phyloP scores from a whole-genome alignment of 1,140 invertebrate species.

The Schlechtendalia chinensis region DNA sequence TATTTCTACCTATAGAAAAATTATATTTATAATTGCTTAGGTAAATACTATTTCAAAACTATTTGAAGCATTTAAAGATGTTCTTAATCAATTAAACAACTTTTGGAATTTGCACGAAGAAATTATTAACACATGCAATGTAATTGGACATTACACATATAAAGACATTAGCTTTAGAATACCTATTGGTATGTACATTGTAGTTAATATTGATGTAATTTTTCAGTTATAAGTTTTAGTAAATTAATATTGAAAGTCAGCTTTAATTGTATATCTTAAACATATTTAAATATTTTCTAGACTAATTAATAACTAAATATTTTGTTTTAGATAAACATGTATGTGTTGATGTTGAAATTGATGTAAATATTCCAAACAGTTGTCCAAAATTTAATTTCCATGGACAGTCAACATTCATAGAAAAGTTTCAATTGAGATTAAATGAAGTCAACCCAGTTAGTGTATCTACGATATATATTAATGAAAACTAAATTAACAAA shows the following conservation, averaged over 20 bases:
- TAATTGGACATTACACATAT: constrained; percentile 20
- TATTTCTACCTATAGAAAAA: not conserved
- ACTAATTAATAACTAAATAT: not conserved
- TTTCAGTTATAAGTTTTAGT: not conserved
- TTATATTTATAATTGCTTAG: not conserved
- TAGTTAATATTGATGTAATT: not conserved
- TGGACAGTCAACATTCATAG: not conserved
- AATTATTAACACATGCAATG: constrained; percentile 18
- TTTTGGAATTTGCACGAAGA: constrained; percentile 32
- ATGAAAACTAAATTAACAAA: too few relatives aligned
- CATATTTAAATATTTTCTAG: not conserved
- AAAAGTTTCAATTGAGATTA: constrained; percentile 28
- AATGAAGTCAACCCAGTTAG: constrained; percentile 29
- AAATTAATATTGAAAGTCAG: not conserved
- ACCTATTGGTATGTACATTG: constrained; percentile 31
- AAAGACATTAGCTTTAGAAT: constrained; percentile 9
- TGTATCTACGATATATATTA: not conserved
- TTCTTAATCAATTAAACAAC: not conserved
- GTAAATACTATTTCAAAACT: constrained; percentile 2
- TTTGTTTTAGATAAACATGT: constrained; percentile 29
- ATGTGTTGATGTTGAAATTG: not conserved
- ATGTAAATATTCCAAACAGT: not conserved
- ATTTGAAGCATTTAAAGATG: constrained; percentile 14
- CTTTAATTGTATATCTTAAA: not conserved
- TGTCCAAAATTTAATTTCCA: constrained; percentile 18